Evolutionary conservation across 2,797 vertebrate genomes (phyloP), one percentile per base, ranked within the genome.

Genomic region (Capromys pilorides): DNA sequence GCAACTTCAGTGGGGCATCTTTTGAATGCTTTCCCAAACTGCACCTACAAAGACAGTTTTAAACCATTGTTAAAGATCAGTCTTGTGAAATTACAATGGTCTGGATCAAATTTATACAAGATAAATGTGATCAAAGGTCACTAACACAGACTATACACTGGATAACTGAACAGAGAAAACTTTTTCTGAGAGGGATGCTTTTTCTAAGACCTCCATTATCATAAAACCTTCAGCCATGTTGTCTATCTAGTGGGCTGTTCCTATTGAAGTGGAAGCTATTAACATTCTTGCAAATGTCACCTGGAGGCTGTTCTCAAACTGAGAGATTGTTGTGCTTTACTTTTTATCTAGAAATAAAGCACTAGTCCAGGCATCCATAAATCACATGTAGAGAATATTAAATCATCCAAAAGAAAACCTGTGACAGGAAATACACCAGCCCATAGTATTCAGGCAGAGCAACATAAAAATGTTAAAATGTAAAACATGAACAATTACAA

Each of bases 101-200:
- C 24, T 87, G 73, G 18, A 41, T 86, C 59, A 94, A 90, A n/a
- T 94, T 87, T 41, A 88, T 84, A 83, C 57, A 86, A 93, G 96
- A 81, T 86, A 75, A 92, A 88, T 96, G 85, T 33, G 93, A 33
- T 33, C 24, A 90, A 93, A 91, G 84, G 41, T 91, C 75, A 89
- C 71, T 86, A 88, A 88, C 21, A 39, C 14, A 54, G 67, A 91
- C 19, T 51, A 2, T 78, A 57, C 10, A 82, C 18, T 82, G 21
- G 78, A 28, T 84, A 91, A 93, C 36, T 69, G 7, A 91, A 95
- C 41, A 31, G 49, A 94, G 54, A 94, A 88, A 93, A 93, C 13
- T 12, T 2, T 19, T 90, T 16, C 90, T 85, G 84, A 14, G 18
- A 79, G 39, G 16, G 77, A 12, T 93, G 28, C 69, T 80, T 85